These are phyloP conservation scores for Anguilla pacifica DNA, from an alignment of 2,797 vertebrate species.

Conservation along the genomic window DNA sequence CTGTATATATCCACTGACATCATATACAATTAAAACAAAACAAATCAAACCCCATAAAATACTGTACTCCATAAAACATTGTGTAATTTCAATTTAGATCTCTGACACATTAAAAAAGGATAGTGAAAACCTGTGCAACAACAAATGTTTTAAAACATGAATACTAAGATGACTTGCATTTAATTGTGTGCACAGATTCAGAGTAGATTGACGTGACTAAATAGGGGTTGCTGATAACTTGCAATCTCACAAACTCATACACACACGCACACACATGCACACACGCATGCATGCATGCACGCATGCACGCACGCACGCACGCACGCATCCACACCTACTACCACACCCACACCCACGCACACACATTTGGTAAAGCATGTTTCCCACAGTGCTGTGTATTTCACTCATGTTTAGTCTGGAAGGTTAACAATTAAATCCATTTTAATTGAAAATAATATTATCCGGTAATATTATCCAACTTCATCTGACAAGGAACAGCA, in stretches of 20 bases:
- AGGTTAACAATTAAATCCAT: background rate
- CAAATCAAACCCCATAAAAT: conserved; percentile 37
- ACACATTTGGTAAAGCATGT: conserved; percentile 17
- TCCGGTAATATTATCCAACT: background rate
- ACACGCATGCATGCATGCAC: background rate
- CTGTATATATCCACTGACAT: conserved; percentile 66
- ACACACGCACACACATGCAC: background rate
- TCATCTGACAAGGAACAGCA: background rate
- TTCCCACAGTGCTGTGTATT: conserved; percentile 1
- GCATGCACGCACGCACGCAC: too few relatives aligned
- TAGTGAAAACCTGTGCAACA: background rate
- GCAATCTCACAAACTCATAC: background rate
- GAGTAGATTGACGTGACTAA: background rate
- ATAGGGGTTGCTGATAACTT: background rate
- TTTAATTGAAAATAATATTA: background rate
- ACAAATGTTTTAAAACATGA: background rate
- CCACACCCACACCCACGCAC: background rate
- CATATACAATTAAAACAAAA: conserved; percentile 65
- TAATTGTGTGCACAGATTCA: conserved; percentile 14
- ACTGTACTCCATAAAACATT: conserved; percentile 11
- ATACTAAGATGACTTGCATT: background rate
- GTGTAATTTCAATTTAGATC: background rate
- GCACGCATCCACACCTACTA: background rate
- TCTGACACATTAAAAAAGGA: background rate
- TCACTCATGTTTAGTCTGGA: background rate